Conservation (phyloP, 2,888 invertebrate genomes). For the Rutpela maculata region DNA sequence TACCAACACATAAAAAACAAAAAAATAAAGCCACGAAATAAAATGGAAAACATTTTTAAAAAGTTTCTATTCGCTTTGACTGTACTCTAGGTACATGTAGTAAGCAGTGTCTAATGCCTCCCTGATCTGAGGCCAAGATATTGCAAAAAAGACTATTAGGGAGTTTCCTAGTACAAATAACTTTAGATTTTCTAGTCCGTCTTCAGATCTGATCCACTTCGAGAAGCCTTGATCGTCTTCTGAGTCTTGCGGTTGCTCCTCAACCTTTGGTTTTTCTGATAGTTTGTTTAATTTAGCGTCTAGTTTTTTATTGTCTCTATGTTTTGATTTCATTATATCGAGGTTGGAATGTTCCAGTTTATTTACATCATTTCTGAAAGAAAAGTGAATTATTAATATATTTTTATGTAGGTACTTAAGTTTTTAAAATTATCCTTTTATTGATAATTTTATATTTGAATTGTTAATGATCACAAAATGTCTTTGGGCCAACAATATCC, state of each 20-base stretch:
- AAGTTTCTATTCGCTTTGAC: conserved; percentile 34
- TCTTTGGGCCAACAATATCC: too few relatives aligned
- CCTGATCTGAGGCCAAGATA: conserved; percentile 85
- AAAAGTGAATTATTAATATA: neutral
- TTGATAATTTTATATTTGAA: too few relatives aligned
- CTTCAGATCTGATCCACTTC: conserved; percentile 75
- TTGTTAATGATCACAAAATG: too few relatives aligned
- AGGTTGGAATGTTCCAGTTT: neutral
- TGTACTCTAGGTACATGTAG: conserved; percentile 67
- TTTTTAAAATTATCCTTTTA: too few relatives aligned
- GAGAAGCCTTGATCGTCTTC: conserved; percentile 68
- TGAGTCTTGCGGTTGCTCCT: conserved; percentile 55
- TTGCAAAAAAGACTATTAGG: conserved; percentile 81
- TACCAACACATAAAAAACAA: conserved; percentile 84
- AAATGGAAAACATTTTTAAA: conserved; percentile 78
- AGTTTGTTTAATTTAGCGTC: neutral
- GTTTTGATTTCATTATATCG: conserved; percentile 23
- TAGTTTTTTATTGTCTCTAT: conserved; percentile 17
- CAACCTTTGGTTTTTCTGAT: conserved; percentile 10
- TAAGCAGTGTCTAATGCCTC: conserved; percentile 75
- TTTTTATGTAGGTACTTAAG: neutral
- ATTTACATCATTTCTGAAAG: neutral
- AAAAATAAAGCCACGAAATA: conserved; percentile 81
- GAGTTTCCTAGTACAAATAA: conserved; percentile 88
- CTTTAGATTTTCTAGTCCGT: conserved; percentile 85